A percentile compares a stretch with the other conserved stretches of the same genome.
Evolutionary conservation across 2,888 invertebrate genomes (phyloP).

Genomic region (Lucinisca nassula): DNA sequence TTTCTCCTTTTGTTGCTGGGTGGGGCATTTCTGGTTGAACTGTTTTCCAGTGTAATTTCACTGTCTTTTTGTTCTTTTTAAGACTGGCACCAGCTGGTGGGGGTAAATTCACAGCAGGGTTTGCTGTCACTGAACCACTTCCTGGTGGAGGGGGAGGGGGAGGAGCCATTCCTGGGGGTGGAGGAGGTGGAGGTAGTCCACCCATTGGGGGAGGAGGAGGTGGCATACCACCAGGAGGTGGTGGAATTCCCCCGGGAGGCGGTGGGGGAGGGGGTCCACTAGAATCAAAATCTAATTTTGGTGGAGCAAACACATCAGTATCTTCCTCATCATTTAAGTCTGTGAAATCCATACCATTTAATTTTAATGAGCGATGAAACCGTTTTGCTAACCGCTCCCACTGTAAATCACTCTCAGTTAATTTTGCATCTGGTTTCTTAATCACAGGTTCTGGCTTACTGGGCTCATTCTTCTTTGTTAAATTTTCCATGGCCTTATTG

Average conservation of each 20-base stretch:
- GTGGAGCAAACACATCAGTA: conserved; percentile 90
- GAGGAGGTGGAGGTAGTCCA: conserved; percentile 74
- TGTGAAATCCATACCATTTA: conserved; percentile 98
- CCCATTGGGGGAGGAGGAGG: conserved; percentile 59
- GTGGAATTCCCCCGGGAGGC: conserved; percentile 67
- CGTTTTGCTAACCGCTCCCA: conserved; percentile 94
- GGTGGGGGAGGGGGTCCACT: conserved; percentile 68
- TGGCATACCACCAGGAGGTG: conserved; percentile 70
- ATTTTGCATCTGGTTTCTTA: conserved; percentile 90
- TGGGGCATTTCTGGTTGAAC: conserved; percentile 87
- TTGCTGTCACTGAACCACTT: conserved; percentile 53
- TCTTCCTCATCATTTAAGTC: conserved; percentile 97
- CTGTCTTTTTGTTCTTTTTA: conserved; percentile 94
- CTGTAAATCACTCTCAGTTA: conserved; percentile 97
- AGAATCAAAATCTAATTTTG: conserved; percentile 80
- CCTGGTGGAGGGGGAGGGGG: conserved; percentile 76
- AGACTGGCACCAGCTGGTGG: conserved; percentile 82
- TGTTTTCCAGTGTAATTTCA: conserved; percentile 99
- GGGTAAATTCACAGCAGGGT: conserved; percentile 77
- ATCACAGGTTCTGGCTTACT: conserved; percentile 85
- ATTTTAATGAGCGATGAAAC: conserved; percentile 90
- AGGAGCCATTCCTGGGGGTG: conserved; percentile 67
- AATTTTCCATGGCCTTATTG: conserved; percentile 97
- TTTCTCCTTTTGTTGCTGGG: conserved; percentile 79
- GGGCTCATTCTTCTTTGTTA: conserved; percentile 87